phyloP scores from a whole-genome alignment of 1,140 invertebrate species.

The Arctopsyche grandis region DNA sequence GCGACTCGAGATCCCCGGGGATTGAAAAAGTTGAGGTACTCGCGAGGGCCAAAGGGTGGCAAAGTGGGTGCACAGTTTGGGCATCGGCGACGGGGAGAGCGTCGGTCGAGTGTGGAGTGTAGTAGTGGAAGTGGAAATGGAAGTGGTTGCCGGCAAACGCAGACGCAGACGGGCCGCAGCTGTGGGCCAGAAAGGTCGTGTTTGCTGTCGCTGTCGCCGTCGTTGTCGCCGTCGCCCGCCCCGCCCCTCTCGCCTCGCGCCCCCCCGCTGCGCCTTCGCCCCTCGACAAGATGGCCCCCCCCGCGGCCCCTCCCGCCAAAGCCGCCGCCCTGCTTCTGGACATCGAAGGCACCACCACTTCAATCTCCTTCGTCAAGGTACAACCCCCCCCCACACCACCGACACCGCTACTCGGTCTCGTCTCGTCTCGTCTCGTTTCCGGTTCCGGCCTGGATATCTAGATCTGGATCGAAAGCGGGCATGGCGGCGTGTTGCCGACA shows the following conservation, averaged over 20 bases:
- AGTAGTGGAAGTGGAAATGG: too few species aligned
- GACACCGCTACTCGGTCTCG: neutral
- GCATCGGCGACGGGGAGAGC: neutral
- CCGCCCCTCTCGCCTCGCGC: neutral
- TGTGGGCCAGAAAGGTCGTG: neutral
- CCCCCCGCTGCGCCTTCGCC: neutral
- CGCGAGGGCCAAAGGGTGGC: neutral
- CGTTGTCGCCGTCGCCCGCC: neutral
- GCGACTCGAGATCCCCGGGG: too few species aligned
- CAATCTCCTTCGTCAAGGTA: conserved; percentile 53
- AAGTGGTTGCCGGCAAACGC: neutral
- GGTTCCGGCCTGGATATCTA: too few species aligned
- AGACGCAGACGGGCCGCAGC: conserved; percentile 4
- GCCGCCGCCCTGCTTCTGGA: conserved; percentile 36
- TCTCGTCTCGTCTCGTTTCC: neutral
- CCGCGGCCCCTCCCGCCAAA: conserved; percentile 3
- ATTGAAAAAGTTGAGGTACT: too few species aligned
- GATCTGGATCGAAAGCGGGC: neutral
- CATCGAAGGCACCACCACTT: conserved; percentile 50
- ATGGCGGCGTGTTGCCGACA: too few species aligned
- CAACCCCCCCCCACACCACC: neutral
- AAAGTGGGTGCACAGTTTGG: neutral
- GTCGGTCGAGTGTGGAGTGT: neutral
- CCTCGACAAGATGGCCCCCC: conserved; percentile 15
- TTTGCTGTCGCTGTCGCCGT: neutral